Evolutionary conservation across 2,797 vertebrate genomes (phyloP), one percentile per base, ranked within the genome.

Genomic region (Tapirus indicus): DNA sequence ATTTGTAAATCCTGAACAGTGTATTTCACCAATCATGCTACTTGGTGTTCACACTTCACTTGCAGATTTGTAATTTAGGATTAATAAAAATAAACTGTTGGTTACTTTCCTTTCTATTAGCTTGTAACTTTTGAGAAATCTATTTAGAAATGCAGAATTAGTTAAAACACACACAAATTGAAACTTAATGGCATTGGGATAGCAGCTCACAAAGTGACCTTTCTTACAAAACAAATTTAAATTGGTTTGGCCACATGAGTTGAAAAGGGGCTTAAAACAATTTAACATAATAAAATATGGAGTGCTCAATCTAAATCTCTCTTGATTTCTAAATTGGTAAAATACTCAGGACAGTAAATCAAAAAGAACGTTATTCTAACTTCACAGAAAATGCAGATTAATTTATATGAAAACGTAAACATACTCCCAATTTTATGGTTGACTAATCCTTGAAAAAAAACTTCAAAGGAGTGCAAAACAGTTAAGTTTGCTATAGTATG

Each of bases 381-480:
- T 93, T 93, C 35, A 56, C 66, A 82, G 79, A 93, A 92, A 97
- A 92, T 91, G 60, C 47, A n/a, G 32, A 92, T 49, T 86, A 66
- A 93, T 97, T 94, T 91, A 7, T 77, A 88, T 88, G 72, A 94
- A 97, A 93, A 94, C 72, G 84, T 86, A 91, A 79, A 80, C 77
- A 23, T 38, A 80, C 25, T 80, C 64, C 16, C 11, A 92, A 58
- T 77, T 87, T 96, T 87, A 84, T 93, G 85, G 47, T 66, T 97
- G 95, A 90, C 41, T 91, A 86, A 93, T 93, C 41, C 60, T 95
- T 88, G 35, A 2, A 47, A 41, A 49, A 66, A 62, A 29, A 66
- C 56, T 66, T 71, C 69, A 35, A 47, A 35, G 52, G 80, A 82
- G 35, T 91, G 41, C n/a, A 94, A 88, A 96, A 82, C 35, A 80